phyloP scores from a whole-genome alignment of 2,888 invertebrate species.

The Brachyopa scutellaris region DNA sequence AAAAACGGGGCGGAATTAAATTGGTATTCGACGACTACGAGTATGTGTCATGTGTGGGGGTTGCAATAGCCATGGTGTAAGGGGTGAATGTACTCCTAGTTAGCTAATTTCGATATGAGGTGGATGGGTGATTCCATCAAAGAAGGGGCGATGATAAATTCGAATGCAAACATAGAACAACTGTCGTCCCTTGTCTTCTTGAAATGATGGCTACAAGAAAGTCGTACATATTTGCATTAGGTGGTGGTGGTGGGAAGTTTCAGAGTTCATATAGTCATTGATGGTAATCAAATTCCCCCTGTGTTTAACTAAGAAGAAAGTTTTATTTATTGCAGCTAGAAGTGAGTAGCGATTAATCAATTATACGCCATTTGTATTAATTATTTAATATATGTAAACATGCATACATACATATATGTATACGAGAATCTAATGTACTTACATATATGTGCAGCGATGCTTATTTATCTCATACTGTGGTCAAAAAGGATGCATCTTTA shows the following conservation, averaged over 20 bases:
- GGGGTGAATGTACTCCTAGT: conserved; percentile 28
- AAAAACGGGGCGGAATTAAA: conserved; percentile 28
- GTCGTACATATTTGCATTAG: background rate
- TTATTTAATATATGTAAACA: conserved; percentile 1
- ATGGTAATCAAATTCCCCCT: conserved; percentile 10
- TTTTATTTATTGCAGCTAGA: conserved; percentile 31
- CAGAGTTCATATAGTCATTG: background rate
- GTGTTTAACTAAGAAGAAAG: background rate
- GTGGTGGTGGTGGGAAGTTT: background rate
- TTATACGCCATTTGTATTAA: conserved; percentile 3
- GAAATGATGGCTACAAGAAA: background rate
- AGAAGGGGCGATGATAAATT: background rate
- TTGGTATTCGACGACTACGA: background rate
- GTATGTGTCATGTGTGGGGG: background rate
- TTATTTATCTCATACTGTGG: too few relatives aligned
- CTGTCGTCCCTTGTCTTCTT: background rate
- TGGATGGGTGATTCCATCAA: background rate
- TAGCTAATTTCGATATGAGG: conserved; percentile 30
- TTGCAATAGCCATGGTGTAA: background rate
- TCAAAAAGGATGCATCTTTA: too few relatives aligned
- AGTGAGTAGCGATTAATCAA: conserved; percentile 29
- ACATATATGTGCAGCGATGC: too few relatives aligned
- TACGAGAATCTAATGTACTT: too few relatives aligned
- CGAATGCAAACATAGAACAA: background rate
- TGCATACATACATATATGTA: background rate